A percentile compares a stretch with the other conserved stretches of the same genome.
Conservation (phyloP, 2,113 vertebrate genomes). For the Ptychochromis oligacanthus region DNA sequence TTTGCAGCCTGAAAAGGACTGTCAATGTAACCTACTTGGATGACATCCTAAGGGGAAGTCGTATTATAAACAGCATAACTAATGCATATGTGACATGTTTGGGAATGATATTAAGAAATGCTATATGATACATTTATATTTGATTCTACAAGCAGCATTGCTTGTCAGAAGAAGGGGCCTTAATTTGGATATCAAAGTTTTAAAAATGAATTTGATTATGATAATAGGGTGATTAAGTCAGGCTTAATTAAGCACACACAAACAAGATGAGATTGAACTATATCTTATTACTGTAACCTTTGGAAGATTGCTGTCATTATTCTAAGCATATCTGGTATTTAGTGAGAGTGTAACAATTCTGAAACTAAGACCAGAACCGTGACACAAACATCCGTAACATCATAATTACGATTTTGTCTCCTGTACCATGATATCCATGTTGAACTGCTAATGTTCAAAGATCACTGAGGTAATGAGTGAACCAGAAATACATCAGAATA, state of each 20-base stretch:
- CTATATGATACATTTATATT: background rate
- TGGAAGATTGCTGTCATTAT: background rate
- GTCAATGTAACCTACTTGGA: background rate
- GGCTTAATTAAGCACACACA: background rate
- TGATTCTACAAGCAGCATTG: background rate
- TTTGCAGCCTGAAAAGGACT: conserved; percentile 16
- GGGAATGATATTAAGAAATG: background rate
- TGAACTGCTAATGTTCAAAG: background rate
- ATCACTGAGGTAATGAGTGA: background rate
- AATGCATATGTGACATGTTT: background rate
- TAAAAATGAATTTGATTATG: conserved; percentile 23
- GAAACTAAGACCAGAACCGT: background rate
- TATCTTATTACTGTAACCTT: background rate
- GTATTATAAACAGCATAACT: background rate
- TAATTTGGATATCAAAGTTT: conserved; percentile 32
- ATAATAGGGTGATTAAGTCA: background rate
- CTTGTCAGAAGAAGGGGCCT: background rate
- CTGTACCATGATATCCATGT: background rate
- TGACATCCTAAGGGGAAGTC: background rate
- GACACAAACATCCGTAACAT: background rate
- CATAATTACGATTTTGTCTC: background rate
- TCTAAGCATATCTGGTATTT: background rate
- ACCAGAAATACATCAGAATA: background rate
- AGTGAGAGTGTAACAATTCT: background rate
- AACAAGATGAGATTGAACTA: background rate